phyloP scores from a whole-genome alignment of 2,113 vertebrate species.

The Microtus oregoni region DNA sequence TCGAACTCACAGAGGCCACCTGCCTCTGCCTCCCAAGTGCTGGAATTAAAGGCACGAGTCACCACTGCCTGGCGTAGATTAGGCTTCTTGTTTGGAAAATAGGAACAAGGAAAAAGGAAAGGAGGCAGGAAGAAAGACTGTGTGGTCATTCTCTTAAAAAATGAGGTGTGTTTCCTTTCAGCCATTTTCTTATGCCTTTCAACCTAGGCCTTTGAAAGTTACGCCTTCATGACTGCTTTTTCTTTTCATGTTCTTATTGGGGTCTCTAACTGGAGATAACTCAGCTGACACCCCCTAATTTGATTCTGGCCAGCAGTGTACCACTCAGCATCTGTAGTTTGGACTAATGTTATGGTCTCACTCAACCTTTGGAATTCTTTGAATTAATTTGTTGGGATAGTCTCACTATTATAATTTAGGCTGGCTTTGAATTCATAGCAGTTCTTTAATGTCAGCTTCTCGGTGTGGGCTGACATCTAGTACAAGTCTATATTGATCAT shows the following conservation, averaged over 20 bases:
- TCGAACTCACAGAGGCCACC: too few relatives aligned
- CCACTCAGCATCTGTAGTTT: slow-evolving; percentile 14
- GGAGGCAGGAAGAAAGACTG: not conserved
- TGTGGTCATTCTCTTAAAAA: slow-evolving; percentile 22
- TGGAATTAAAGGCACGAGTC: too few relatives aligned
- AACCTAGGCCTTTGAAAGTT: slow-evolving; percentile 11
- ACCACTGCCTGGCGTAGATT: not conserved
- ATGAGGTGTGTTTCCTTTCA: slow-evolving; percentile 3
- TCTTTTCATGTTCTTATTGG: slow-evolving; percentile 46
- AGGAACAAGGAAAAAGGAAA: not conserved
- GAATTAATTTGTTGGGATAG: not conserved
- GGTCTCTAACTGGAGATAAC: not conserved
- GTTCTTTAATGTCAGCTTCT: not conserved
- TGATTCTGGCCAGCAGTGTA: not conserved
- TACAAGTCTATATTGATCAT: slow-evolving; percentile 71
- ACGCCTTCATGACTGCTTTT: slow-evolving; percentile 21
- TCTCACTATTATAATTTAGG: not conserved
- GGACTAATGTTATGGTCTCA: not conserved
- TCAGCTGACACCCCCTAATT: not conserved
- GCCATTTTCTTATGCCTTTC: slow-evolving; percentile 58
- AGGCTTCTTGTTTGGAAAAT: slow-evolving; percentile 40
- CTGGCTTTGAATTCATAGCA: not conserved
- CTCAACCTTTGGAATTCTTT: slow-evolving; percentile 22
- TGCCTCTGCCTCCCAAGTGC: too few relatives aligned
- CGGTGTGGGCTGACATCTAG: slow-evolving; percentile 59